Evolutionary conservation across 2,797 vertebrate species (phyloP).

Genomic region (Pristis pectinata): DNA sequence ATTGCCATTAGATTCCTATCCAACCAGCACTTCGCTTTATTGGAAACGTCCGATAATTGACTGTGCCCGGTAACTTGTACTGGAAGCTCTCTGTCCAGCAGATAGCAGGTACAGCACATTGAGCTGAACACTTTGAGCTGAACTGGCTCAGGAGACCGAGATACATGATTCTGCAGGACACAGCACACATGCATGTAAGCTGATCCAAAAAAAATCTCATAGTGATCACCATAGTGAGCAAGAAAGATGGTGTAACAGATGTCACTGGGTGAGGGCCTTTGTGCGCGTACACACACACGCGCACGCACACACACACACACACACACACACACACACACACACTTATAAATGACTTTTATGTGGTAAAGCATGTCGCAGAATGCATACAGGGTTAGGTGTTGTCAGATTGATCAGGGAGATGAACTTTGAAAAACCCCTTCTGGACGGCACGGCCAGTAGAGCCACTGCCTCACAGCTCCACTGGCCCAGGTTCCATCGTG

Average conservation of each 20-base stretch:
- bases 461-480: no score
- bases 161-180: background rate
- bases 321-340: background rate
- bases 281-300: background rate
- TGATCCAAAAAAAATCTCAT: background rate
- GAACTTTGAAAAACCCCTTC: no score
- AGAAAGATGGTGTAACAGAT: background rate
- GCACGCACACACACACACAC: background rate
- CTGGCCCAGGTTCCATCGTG: no score
- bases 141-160: background rate
- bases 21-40: background rate
- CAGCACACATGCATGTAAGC: background rate
- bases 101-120: background rate
- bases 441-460: no score
- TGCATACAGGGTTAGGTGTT: no score
- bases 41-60: background rate
- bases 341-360: background rate
- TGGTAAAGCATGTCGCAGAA: background rate
- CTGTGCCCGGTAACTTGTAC: background rate
- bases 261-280: background rate
- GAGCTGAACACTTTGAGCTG: no score
- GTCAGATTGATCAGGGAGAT: background rate
- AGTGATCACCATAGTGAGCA: no score
- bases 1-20: background rate
- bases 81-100: no score